These are phyloP conservation scores for Lepidochrysops patricia DNA, from an alignment of 2,888 invertebrate genomes.

Conservation along the genomic window DNA sequence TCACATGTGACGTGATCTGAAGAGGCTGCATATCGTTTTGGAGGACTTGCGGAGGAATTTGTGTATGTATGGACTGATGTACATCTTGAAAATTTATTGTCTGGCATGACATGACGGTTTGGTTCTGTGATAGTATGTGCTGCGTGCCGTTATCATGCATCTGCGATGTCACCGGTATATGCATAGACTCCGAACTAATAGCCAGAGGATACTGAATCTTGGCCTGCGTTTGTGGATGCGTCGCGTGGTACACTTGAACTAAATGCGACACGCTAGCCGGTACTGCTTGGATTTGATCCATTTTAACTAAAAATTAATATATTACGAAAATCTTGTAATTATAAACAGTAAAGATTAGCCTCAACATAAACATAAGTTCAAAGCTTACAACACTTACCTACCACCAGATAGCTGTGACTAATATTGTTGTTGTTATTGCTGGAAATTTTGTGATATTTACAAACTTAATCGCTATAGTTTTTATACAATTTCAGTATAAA, in stretches of 20 bases:
- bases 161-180: slow-evolving; percentile 41
- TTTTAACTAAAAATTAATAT: slow-evolving; percentile 21
- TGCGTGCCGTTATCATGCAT: slow-evolving; percentile 40
- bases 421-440: no score
- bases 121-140: slow-evolving; percentile 44
- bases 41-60: slow-evolving; percentile 31
- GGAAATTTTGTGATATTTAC: not conserved
- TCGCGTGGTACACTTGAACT: slow-evolving; percentile 52
- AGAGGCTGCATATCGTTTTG: slow-evolving; percentile 48
- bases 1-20: slow-evolving; percentile 53
- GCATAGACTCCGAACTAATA: slow-evolving; percentile 44
- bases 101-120: slow-evolving; percentile 58
- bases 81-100: no score
- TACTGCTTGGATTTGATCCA: slow-evolving; percentile 53
- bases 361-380: not conserved
- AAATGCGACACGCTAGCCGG: slow-evolving; percentile 45
- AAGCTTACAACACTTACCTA: not conserved
- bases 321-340: not conserved
- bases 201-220: slow-evolving; percentile 54
- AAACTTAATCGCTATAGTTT: no score
- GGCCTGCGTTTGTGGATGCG: slow-evolving; percentile 49
- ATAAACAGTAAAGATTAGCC: not conserved
- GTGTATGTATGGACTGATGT: slow-evolving; percentile 27
- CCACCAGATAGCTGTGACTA: no score
- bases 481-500: no score